Conservation (phyloP, 2,113 vertebrate genomes). For the Cathartes aura region DNA sequence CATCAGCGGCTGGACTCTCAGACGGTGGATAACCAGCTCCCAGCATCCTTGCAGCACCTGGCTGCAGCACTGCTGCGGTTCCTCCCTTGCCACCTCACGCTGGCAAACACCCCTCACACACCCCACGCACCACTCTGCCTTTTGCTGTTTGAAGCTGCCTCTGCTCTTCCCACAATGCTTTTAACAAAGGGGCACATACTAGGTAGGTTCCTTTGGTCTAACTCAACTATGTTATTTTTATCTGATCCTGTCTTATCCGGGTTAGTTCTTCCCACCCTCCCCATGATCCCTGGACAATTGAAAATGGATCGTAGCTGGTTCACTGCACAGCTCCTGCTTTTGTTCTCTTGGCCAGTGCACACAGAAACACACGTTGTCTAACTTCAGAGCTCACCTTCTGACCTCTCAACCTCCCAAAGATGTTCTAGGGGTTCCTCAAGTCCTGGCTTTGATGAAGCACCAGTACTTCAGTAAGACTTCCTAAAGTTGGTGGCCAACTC, state of each 20-base stretch:
- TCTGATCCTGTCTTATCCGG: background rate
- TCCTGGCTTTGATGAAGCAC: background rate
- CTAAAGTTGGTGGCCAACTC: background rate
- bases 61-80: background rate
- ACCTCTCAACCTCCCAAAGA: background rate
- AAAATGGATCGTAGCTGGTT: background rate
- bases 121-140: background rate
- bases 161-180: background rate
- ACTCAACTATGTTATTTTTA: background rate
- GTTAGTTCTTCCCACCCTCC: background rate
- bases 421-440: background rate
- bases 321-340: background rate
- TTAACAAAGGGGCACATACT: background rate
- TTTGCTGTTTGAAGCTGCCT: background rate
- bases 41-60: background rate
- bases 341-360: background rate
- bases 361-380: background rate
- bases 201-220: background rate
- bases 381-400: background rate
- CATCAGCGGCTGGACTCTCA: background rate
- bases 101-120: background rate
- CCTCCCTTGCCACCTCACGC: background rate
- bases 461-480: background rate
- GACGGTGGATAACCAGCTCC: background rate
- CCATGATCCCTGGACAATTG: background rate